These are phyloP conservation scores for Mesocentrotus franciscanus DNA, from an alignment of 53 echinoderm and acorn worm species.

Conservation along the genomic window DNA sequence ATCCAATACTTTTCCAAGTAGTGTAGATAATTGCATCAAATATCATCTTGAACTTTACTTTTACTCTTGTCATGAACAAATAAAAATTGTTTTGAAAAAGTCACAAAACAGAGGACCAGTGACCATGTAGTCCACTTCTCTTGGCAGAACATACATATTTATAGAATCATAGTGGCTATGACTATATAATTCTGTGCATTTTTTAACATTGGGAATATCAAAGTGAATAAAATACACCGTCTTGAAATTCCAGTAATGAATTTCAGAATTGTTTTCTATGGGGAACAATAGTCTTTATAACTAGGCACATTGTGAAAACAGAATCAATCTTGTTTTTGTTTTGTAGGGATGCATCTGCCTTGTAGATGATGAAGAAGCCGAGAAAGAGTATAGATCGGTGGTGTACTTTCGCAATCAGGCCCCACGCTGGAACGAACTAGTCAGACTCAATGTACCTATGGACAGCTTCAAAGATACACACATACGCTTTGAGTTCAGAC, in stretches of 20 bases:
- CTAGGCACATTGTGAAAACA: background rate
- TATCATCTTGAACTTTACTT: no score
- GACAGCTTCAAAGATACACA: conserved; percentile 88
- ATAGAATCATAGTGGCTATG: no score
- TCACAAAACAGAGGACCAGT: no score
- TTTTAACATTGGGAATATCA: background rate
- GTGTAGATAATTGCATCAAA: no score
- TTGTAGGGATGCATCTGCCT: conserved; percentile 79
- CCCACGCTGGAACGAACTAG: conserved; percentile 87
- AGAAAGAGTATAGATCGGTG: conserved; percentile 77
- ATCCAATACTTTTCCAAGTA: background rate
- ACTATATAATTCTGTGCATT: no score
- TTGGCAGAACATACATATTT: no score
- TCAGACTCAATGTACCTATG: conserved; percentile 86
- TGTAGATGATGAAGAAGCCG: conserved; percentile 74
- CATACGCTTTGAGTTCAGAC: conserved; percentile 86
- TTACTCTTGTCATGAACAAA: no score
- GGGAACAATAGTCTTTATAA: background rate
- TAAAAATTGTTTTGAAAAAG: no score
- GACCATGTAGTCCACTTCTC: no score
- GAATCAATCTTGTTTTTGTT: background rate
- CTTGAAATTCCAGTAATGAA: background rate
- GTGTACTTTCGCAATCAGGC: conserved; percentile 72
- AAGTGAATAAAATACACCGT: background rate
- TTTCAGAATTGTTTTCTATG: background rate